Percentiles rank a stretch among this genome's conserved stretches.
Conservation (phyloP, 1,140 invertebrate species). For the Temnothorax longispinosus region DNA sequence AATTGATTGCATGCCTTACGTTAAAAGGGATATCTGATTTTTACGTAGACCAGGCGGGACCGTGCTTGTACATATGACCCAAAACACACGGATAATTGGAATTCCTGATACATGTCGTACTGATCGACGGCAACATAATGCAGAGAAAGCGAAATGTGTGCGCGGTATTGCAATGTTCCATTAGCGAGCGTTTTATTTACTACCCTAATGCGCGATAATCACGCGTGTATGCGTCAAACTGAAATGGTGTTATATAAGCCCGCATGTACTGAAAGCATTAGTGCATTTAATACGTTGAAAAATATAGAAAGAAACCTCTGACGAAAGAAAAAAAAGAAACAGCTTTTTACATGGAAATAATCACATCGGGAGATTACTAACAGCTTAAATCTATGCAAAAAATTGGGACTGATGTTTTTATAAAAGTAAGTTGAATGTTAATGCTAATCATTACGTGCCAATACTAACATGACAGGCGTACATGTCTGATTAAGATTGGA, state of each 20-base stretch:
- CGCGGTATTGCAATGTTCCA: slow-evolving; percentile 16
- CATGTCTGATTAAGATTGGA: not conserved
- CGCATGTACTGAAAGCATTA: not conserved
- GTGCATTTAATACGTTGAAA: not conserved
- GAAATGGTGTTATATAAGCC: not conserved
- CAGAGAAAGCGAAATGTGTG: slow-evolving; percentile 15
- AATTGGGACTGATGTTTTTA: no score
- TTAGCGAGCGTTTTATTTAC: slow-evolving; percentile 49
- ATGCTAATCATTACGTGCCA: not conserved
- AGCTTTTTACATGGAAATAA: not conserved
- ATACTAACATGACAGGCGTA: not conserved
- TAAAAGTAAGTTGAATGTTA: not conserved
- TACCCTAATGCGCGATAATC: slow-evolving; percentile 45
- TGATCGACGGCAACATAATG: slow-evolving; percentile 38
- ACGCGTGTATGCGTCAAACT: slow-evolving; percentile 3
- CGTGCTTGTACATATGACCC: not conserved
- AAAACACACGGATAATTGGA: slow-evolving; percentile 42
- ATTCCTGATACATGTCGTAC: slow-evolving; percentile 24
- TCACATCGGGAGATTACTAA: not conserved
- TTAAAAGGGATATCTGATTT: slow-evolving; percentile 17
- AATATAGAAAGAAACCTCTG: not conserved
- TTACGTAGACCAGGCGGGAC: not conserved
- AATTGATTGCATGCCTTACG: not conserved
- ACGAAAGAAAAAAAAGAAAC: not conserved
- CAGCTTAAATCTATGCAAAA: not conserved